Evolutionary conservation across 2,888 invertebrate species (phyloP).

Genomic region (Drosophila birchii): DNA sequence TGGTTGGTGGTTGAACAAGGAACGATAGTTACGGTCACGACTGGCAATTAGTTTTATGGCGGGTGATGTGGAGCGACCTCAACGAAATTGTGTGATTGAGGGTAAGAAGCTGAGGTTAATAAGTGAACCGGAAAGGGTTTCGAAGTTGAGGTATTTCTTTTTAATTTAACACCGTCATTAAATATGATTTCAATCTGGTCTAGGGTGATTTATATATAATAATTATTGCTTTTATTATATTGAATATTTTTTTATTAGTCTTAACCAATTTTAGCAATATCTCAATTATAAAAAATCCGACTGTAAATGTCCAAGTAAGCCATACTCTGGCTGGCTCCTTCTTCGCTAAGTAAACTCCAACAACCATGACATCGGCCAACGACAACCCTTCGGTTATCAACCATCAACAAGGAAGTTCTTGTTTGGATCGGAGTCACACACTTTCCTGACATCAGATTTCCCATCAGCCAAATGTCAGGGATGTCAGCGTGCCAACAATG

Average conservation of each 20-base stretch:
- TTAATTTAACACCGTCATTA: neutral
- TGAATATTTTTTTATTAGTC: neutral
- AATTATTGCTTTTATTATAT: neutral
- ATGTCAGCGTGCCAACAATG: constrained; percentile 71
- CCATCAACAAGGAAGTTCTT: constrained; percentile 37
- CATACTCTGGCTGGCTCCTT: neutral
- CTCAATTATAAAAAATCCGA: no score
- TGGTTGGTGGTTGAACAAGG: constrained; percentile 11
- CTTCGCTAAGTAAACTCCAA: neutral
- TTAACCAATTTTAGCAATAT: neutral
- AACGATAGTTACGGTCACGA: constrained; percentile 45
- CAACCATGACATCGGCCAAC: constrained; percentile 35
- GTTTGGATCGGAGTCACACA: constrained; percentile 47
- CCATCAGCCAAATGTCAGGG: constrained; percentile 67
- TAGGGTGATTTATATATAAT: neutral
- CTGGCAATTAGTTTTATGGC: constrained; percentile 34
- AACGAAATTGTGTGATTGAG: constrained; percentile 6
- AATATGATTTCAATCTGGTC: neutral
- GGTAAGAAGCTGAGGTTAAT: constrained; percentile 10
- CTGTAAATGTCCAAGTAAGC: constrained; percentile 3
- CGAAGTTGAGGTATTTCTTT: neutral
- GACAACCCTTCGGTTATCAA: constrained; percentile 59
- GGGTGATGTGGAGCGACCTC: constrained; percentile 34
- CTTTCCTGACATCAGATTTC: constrained; percentile 47
- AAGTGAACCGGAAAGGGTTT: neutral